These are phyloP conservation scores for Xylota sylvarum DNA, from an alignment of 2,888 invertebrate species.

Conservation along the genomic window DNA sequence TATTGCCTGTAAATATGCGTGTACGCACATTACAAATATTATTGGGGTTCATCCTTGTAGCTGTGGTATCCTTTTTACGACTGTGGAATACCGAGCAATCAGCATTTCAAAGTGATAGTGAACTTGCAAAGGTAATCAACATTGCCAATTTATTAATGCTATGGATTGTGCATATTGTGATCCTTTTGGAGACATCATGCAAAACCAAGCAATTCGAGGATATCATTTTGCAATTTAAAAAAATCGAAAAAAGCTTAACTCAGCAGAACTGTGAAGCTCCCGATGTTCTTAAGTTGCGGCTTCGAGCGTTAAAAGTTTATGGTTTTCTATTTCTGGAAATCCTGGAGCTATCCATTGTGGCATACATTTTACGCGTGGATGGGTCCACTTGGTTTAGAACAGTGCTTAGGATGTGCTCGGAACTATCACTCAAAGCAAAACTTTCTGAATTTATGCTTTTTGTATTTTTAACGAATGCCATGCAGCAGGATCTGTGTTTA, in stretches of 20 bases:
- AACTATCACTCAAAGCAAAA: conserved; percentile 23
- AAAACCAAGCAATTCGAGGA: not conserved
- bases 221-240: not conserved
- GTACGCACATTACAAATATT: not conserved
- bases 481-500: conserved; percentile 7
- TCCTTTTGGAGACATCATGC: not conserved
- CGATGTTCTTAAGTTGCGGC: too few species aligned
- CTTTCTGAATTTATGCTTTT: conserved; percentile 28
- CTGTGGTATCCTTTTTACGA: not conserved
- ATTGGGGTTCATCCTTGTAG: not conserved
- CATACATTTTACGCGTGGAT: conserved; percentile 5
- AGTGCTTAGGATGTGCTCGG: conserved; percentile 2
- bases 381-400: conserved; percentile 15
- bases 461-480: conserved; percentile 12
- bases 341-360: not conserved
- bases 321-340: not conserved
- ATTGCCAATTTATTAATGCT: conserved; percentile 10
- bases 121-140: conserved; percentile 22
- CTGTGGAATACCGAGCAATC: not conserved
- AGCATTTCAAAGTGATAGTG: conserved; percentile 21
- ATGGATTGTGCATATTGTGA: not conserved
- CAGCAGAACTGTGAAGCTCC: not conserved
- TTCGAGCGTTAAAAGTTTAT: not conserved
- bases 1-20: not conserved
- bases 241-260: not conserved